Conservation (phyloP, 2,797 vertebrate genomes). For the Helostoma temminkii region DNA sequence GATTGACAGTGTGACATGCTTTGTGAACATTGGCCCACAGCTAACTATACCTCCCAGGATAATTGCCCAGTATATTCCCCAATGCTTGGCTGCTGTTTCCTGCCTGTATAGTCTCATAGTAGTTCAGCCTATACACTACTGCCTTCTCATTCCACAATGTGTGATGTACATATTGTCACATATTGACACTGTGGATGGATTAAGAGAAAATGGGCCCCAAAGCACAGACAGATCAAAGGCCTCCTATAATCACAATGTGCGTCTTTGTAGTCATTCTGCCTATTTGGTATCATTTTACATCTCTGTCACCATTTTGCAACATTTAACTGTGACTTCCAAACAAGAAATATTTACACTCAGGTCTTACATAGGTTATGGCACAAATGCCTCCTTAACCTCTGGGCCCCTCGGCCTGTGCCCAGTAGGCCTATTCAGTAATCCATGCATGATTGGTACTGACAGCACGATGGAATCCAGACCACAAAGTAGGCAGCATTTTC, state of each 20-base stretch:
- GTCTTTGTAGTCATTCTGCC: not conserved
- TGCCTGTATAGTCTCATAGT: constrained; percentile 51
- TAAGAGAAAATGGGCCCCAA: too few relatives aligned
- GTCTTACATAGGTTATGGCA: not conserved
- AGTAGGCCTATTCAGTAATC: too few relatives aligned
- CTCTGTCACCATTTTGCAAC: not conserved
- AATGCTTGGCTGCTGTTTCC: constrained; percentile 43
- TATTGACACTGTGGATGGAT: not conserved
- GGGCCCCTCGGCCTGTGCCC: not conserved
- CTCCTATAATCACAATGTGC: too few relatives aligned
- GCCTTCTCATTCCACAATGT: not conserved
- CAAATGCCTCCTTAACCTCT: not conserved
- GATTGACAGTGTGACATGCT: constrained; percentile 62
- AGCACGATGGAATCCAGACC: not conserved
- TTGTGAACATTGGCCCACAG: constrained; percentile 48
- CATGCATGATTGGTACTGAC: not conserved
- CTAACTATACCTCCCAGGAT: constrained; percentile 59
- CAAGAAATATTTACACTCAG: not conserved
- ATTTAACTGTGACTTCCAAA: not conserved
- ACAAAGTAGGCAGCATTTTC: not conserved
- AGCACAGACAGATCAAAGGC: too few relatives aligned
- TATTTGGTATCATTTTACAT: not conserved
- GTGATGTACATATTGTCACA: not conserved
- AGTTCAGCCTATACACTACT: not conserved
- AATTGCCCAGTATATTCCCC: constrained; percentile 64